A percentile compares a stretch with the other conserved stretches of the same genome.
phyloP scores from a whole-genome alignment of 2,797 vertebrate species.

The Crenichthys baileyi region DNA sequence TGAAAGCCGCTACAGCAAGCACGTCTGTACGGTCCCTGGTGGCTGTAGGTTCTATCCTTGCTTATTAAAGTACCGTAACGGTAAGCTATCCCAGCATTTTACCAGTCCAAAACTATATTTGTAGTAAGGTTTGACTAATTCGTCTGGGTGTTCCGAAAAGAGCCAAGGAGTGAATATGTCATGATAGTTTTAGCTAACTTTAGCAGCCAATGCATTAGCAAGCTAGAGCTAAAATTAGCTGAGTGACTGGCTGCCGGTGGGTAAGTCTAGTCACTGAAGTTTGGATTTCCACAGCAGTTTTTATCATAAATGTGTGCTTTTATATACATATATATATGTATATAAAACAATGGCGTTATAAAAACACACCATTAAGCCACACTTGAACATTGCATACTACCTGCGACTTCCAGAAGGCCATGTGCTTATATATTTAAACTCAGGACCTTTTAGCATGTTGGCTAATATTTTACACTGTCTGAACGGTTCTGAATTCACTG shows the following conservation, averaged over 20 bases:
- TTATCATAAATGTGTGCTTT: neutral
- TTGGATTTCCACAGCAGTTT: neutral
- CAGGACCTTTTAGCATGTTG: conserved; percentile 27
- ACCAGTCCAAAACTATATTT: fast-evolving
- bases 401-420: neutral
- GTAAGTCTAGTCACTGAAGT: conserved; percentile 55
- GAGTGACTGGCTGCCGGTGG: conserved; percentile 31
- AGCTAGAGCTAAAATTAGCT: conserved; percentile 65
- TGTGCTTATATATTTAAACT: conserved; percentile 32
- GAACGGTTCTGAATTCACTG: conserved; percentile 39
- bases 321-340: neutral
- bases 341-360: fast-evolving
- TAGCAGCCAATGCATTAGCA: conserved; percentile 59
- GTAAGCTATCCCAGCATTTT: conserved; percentile 36
- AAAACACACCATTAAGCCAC: fast-evolving
- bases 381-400: neutral
- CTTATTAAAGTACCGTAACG: conserved; percentile 33
- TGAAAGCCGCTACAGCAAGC: conserved; percentile 74
- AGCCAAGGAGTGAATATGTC: neutral
- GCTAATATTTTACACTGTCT: conserved; percentile 15
- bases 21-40: conserved; percentile 17
- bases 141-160: neutral
- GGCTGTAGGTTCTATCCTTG: conserved; percentile 28
- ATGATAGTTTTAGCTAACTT: conserved; percentile 39
- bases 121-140: fast-evolving